A percentile compares a stretch with the other conserved stretches of the same genome.
Conservation (phyloP, 2,113 vertebrate genomes). For the Pomatostomus ruficeps region DNA sequence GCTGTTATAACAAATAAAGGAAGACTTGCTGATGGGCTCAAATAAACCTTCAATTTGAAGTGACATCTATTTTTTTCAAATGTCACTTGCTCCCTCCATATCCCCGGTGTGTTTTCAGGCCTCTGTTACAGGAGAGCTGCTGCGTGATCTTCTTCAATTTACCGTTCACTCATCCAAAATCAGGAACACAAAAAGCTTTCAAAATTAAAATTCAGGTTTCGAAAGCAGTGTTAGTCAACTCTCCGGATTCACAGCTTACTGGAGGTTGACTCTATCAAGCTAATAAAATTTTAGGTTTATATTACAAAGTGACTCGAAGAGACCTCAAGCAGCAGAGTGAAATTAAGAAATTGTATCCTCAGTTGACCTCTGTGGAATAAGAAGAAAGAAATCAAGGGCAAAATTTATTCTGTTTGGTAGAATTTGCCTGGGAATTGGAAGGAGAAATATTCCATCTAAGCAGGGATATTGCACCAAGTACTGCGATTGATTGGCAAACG, state of each 20-base stretch:
- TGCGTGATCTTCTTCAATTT: not conserved
- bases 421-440: not conserved
- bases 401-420: not conserved
- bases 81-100: not conserved
- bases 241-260: not conserved
- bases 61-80: slow-evolving; percentile 52
- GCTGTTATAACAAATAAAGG: slow-evolving; percentile 41
- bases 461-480: not conserved
- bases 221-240: not conserved
- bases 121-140: not conserved
- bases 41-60: slow-evolving; percentile 53
- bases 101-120: not conserved
- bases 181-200: not conserved
- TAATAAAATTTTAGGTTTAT: not conserved
- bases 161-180: not conserved
- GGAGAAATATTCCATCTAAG: not conserved
- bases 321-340: not conserved
- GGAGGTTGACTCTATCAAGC: not conserved
- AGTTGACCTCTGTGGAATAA: not conserved
- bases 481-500: not conserved
- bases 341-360: slow-evolving; percentile 12
- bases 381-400: not conserved
- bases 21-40: slow-evolving; percentile 44
- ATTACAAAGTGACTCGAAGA: not conserved
- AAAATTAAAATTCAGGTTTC: slow-evolving; percentile 14